Evolutionary conservation across 2,797 vertebrate species (phyloP), one percentile per base, ranked within the genome.

Genomic region (Halcyon chelicuti): DNA sequence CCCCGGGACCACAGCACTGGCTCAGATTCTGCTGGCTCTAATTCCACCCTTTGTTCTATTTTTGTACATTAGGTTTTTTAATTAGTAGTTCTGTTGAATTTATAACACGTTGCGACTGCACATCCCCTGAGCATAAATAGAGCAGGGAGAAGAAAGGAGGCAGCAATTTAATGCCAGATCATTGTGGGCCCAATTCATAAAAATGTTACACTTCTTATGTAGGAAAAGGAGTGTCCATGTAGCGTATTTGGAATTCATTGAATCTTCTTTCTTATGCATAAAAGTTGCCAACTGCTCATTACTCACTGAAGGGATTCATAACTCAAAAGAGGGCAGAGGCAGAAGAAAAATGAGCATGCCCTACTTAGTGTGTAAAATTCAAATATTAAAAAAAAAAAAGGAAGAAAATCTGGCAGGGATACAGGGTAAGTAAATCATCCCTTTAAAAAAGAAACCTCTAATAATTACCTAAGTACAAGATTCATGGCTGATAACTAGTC

Each of bases 1-100:
- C 71, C 90, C 78, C 8, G 4, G 84, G 90, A 94, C 95, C 95
- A 85, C 88, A 90, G 76, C 84, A 66, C 94, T 95, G 96, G 95
- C 95, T 95, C 77, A 44, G 70, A 88, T 91, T 73, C 93, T 92
- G 60, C 90, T 96, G 94, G 88, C 96, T 96, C 72, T 88, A 93
- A 87, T 96, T 97, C 93, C 49, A 61, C 73, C 47, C 95, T 95
- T 95, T 94, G 92, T 96, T 96, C 94, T 94, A 86, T 93, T 97
- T 96, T 90, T 65, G 68, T 94, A 83, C 19, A 12, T 91, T 96
- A 88, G 84, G 90, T 74, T 93, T 97, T 96, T 97, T 94, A 94
- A 95, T 96, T 96, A 96, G 82, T 96, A 94, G 94, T 94, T 95
- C 80, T 82, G 79, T 80, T 97, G 91, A 97, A 97, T 96, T 97